Base-by-base conservation (phyloP, 1,140 invertebrate genomes). In the Drosophila rhopaloa region DNA sequence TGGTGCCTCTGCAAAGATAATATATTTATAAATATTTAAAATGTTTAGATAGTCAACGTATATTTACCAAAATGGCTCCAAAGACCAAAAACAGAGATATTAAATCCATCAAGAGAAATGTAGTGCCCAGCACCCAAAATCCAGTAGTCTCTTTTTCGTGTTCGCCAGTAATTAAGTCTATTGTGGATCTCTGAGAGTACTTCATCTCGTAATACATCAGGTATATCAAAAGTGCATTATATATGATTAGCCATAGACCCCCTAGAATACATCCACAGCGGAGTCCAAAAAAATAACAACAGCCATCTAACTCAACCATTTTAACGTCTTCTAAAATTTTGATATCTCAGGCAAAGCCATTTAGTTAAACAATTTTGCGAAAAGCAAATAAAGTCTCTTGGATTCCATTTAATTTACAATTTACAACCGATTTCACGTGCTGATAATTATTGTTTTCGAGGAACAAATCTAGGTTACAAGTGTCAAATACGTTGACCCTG, bases 391-490 rank as follows among this genome's bases (percentile, higher is more conserved):
- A 32, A 8, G 29, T 14, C 7, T 9, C 0, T 6, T 10, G 19
- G 1, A 16, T 0, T 7, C 29, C 41, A 57, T 19, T 58, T 53
- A 19, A 40, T 27, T 19, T n/a, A 55, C 35, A 41, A 41, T 19
- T 57, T 6, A 16, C 7, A 16, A 4, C 13, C 16, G 60, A 63
- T 67, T 51, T 43, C 19, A 16, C 10, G 19, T 7, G 11, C 40
- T 63, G 56, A 63, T 63, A 27, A 60, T 63, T 60, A 60, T 46
- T 46, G 37, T 8, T 54, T 62, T 74, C 16, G 43, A 7, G 50
- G 44, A 55, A 55, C 43, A 13, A 65, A 75, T 65, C 63, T 75
- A 48, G 72, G 72, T 75, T 65, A 75, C 71, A 71, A 72, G 55
- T 73, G 54, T 9, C 54, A 53, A 71, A 72, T 50, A 46, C 66